phyloP scores from a whole-genome alignment of 2,888 invertebrate species.

The Tenthredo amoena region DNA sequence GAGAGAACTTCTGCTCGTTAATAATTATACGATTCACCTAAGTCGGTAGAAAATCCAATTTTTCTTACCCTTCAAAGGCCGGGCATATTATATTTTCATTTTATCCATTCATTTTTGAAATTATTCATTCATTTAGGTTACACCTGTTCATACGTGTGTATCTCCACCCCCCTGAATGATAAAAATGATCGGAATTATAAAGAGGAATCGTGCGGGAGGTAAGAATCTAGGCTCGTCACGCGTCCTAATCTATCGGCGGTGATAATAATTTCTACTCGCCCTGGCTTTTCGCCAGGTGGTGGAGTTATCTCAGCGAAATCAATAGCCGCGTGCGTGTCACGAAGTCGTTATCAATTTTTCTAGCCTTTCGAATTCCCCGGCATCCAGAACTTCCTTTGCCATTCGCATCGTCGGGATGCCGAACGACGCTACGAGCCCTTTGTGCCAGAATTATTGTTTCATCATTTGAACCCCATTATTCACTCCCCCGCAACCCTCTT shows the following conservation, averaged over 20 bases:
- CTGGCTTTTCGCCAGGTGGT: conserved; percentile 56
- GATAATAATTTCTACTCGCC: conserved; percentile 44
- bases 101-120: not conserved
- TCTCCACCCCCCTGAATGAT: not conserved
- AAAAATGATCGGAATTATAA: not conserved
- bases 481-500: not conserved
- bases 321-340: conserved; percentile 46
- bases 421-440: conserved; percentile 14
- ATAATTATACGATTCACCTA: conserved; percentile 41
- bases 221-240: conserved; percentile 41
- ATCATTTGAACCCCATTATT: conserved; percentile 42
- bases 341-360: conserved; percentile 51
- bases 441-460: conserved; percentile 33
- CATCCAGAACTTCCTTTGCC: conserved; percentile 29
- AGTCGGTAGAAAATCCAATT: not conserved
- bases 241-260: conserved; percentile 42
- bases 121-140: not conserved
- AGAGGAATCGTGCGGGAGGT: not conserved
- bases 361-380: conserved; percentile 41
- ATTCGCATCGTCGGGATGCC: conserved; percentile 35
- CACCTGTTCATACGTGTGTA: not conserved
- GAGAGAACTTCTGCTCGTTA: conserved; percentile 33
- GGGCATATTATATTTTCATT: not conserved
- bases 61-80: not conserved
- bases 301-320: conserved; percentile 29